These are phyloP conservation scores for Diarsia mendica DNA, from an alignment of 2,888 invertebrate genomes.

Conservation along the genomic window DNA sequence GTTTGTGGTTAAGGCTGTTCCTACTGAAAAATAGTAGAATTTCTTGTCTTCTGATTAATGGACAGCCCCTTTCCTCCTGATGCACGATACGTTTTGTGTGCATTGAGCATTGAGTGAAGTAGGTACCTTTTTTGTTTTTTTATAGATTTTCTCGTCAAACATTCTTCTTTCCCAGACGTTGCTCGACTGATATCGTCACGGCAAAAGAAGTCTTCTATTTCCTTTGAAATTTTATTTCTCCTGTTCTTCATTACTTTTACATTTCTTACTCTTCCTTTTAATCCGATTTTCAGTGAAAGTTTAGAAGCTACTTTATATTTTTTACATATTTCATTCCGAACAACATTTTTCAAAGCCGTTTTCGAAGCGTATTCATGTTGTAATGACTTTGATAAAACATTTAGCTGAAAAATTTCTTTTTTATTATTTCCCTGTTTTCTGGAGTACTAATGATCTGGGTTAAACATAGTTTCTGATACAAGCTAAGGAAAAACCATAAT, in stretches of 20 bases:
- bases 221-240: conserved; percentile 8
- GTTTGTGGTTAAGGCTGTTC: too few species aligned
- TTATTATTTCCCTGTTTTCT: background rate
- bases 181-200: conserved; percentile 12
- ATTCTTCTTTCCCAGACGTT: conserved; percentile 3
- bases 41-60: too few species aligned
- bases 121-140: background rate
- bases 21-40: too few species aligned
- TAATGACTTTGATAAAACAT: background rate
- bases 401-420: background rate
- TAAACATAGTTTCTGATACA: background rate
- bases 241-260: conserved; percentile 12
- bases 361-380: background rate
- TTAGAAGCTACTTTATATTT: conserved; percentile 4
- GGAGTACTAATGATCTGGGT: background rate
- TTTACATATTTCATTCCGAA: background rate
- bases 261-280: background rate
- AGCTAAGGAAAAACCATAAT: too few species aligned
- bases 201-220: conserved; percentile 9
- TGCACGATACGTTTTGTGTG: too few species aligned
- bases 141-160: background rate
- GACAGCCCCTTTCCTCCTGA: background rate
- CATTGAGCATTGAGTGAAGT: too few species aligned
- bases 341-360: background rate
- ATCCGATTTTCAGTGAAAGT: conserved; percentile 1